Conservation (phyloP, 1,140 invertebrate genomes). For the Drosophila erecta region DNA sequence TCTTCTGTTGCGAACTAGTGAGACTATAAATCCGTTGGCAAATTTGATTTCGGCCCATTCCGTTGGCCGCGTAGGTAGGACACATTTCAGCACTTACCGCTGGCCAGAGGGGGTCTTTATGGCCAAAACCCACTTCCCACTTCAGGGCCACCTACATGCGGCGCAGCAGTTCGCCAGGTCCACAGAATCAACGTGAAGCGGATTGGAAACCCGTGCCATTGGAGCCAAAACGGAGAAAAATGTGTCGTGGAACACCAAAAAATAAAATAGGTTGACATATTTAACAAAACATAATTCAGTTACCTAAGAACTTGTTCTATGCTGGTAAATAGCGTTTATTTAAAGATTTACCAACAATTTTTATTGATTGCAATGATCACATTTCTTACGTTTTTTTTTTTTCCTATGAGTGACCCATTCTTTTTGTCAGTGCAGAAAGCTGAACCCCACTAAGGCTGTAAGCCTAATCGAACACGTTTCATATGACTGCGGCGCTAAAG, state of each 20-base stretch:
- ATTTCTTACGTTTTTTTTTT: too few species aligned
- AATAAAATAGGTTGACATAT: not conserved
- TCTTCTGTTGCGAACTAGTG: not conserved
- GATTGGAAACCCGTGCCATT: slow-evolving; percentile 14
- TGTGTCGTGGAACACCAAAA: not conserved
- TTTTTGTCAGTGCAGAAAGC: slow-evolving; percentile 5
- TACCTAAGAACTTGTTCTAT: not conserved
- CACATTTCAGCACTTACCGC: slow-evolving; percentile 65
- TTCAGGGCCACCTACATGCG: slow-evolving; percentile 59
- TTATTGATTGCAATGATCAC: not conserved
- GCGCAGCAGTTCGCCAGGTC: slow-evolving; percentile 69
- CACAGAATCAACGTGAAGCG: slow-evolving; percentile 2
- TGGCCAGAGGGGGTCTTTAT: slow-evolving; percentile 53
- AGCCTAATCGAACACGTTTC: slow-evolving; percentile 80
- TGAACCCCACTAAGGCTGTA: slow-evolving; percentile 26
- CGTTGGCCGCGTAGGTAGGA: slow-evolving; percentile 62
- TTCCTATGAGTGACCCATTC: too few species aligned
- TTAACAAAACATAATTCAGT: not conserved
- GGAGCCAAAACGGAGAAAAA: not conserved
- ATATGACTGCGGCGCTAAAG: slow-evolving; percentile 81
- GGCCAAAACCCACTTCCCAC: slow-evolving; percentile 48
- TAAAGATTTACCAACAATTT: not conserved
- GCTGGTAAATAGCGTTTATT: too few species aligned
- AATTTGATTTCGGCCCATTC: slow-evolving; percentile 32
- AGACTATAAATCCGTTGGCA: slow-evolving; percentile 32